phyloP scores from a whole-genome alignment of 2,113 vertebrate genomes.

The Corythaeola cristata region DNA sequence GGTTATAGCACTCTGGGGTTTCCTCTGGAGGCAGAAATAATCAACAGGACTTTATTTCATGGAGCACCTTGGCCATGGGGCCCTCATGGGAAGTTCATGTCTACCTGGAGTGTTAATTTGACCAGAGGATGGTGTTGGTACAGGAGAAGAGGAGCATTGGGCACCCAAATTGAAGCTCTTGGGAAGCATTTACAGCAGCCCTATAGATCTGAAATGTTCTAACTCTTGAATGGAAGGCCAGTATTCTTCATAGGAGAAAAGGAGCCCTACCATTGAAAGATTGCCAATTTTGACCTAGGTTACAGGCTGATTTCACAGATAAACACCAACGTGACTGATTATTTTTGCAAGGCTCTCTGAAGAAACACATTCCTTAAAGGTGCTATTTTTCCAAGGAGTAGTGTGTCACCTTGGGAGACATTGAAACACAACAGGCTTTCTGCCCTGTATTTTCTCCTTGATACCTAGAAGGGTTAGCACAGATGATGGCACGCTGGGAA shows the following conservation, averaged over 20 bases:
- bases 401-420: not conserved
- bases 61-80: not conserved
- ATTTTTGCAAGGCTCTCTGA: not conserved
- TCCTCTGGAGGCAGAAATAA: not conserved
- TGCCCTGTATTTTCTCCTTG: not conserved
- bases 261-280: not conserved
- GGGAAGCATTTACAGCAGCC: not conserved
- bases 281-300: not conserved
- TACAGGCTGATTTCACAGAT: not conserved
- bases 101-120: not conserved
- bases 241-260: not conserved
- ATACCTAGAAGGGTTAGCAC: not conserved
- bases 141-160: not conserved
- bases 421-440: not conserved
- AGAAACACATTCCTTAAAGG: not conserved
- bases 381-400: not conserved
- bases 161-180: not conserved
- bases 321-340: not conserved
- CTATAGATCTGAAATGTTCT: not conserved
- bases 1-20: not conserved
- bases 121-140: not conserved
- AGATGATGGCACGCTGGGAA: not conserved
- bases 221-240: not conserved
- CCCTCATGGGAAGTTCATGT: not conserved
- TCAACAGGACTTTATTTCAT: not conserved